These are phyloP conservation scores for Cheilosia scutellata DNA, from an alignment of 2,888 invertebrate species.

Conservation along the genomic window DNA sequence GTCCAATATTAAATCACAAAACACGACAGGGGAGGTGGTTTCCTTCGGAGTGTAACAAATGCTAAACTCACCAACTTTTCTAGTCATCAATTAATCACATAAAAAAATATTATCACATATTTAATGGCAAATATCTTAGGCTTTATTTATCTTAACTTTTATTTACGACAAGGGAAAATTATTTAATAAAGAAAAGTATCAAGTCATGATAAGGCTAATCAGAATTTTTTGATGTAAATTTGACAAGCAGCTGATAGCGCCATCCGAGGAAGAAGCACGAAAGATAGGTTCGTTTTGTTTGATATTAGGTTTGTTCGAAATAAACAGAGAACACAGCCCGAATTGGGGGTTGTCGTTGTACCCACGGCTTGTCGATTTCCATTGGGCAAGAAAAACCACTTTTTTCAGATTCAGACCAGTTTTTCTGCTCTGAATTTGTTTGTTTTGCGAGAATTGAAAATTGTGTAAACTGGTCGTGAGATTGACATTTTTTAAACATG, in stretches of 20 bases:
- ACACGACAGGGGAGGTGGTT: background rate
- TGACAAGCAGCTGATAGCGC: conserved; percentile 1
- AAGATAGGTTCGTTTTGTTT: background rate
- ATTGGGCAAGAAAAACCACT: too few relatives aligned
- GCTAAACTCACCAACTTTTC: background rate
- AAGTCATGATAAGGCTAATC: background rate
- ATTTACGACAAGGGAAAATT: background rate
- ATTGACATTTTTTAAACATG: too few relatives aligned
- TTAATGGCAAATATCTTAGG: background rate
- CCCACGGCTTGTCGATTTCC: too few relatives aligned
- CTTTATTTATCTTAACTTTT: background rate
- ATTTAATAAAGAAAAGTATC: background rate
- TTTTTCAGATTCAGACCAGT: too few relatives aligned
- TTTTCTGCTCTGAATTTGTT: too few relatives aligned
- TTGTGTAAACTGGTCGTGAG: too few relatives aligned
- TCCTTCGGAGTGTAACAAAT: background rate
- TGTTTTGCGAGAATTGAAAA: too few relatives aligned
- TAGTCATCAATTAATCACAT: background rate
- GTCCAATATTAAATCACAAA: conserved; percentile 7
- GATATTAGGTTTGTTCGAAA: background rate
- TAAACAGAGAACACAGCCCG: too few relatives aligned
- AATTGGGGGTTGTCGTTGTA: too few relatives aligned
- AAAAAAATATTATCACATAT: background rate
- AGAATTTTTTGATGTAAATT: background rate
- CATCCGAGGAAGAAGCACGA: background rate